Conservation (phyloP, 2,888 invertebrate species). For the Chaetogeoica ovagalla region DNA sequence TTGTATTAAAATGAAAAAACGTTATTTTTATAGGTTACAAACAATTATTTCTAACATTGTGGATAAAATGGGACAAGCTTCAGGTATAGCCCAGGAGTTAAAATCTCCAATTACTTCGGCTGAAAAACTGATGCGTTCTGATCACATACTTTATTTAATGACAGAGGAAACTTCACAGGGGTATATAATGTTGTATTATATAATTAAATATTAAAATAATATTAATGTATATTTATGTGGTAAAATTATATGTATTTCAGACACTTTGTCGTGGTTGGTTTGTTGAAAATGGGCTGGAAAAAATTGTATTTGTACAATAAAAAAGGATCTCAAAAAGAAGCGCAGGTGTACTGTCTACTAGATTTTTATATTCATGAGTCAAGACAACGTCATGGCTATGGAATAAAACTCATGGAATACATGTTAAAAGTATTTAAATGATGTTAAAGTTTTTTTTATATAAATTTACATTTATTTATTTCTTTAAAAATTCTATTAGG, state of each 20-base stretch:
- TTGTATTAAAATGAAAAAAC: neutral
- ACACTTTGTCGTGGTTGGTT: constrained; percentile 68
- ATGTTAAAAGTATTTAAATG: constrained; percentile 73
- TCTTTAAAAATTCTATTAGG: constrained; percentile 62
- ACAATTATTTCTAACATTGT: constrained; percentile 61
- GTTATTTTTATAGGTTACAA: constrained; percentile 23
- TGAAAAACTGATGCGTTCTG: constrained; percentile 67
- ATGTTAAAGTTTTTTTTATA: neutral
- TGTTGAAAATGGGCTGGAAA: constrained; percentile 88
- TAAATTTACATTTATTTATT: neutral
- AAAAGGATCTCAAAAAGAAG: constrained; percentile 72
- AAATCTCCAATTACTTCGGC: constrained; percentile 74
- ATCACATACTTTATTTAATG: constrained; percentile 65
- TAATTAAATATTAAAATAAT: constrained; percentile 3
- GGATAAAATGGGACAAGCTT: constrained; percentile 73
- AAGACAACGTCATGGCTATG: constrained; percentile 82
- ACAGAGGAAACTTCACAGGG: constrained; percentile 64
- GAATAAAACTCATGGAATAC: constrained; percentile 80
- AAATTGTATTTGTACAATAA: constrained; percentile 83
- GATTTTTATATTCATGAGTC: constrained; percentile 90
- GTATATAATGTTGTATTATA: constrained; percentile 61
- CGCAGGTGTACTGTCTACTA: constrained; percentile 82
- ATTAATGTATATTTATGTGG: neutral
- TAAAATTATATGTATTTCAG: constrained; percentile 12
- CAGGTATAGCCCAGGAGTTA: constrained; percentile 74